Percentiles rank a stretch among this genome's conserved stretches.
Evolutionary conservation across 2,113 vertebrate species (phyloP).

Genomic region (Struthidea cinerea): DNA sequence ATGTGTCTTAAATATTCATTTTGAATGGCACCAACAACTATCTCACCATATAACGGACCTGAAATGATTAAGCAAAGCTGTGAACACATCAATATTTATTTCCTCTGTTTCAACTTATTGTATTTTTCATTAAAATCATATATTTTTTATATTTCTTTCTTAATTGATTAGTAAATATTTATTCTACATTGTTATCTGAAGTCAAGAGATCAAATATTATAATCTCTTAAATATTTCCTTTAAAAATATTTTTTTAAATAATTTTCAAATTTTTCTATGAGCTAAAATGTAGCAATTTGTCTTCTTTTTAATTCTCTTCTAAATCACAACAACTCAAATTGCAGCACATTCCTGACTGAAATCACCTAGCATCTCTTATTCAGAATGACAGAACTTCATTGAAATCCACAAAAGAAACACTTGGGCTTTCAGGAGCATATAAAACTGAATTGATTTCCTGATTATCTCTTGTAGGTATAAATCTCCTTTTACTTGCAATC

Average conservation of each 20-base stretch:
- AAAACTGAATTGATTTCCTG: background rate
- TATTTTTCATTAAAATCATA: background rate
- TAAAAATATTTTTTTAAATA: background rate
- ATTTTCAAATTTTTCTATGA: background rate
- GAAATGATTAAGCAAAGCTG: background rate
- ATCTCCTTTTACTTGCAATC: background rate
- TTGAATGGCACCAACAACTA: background rate
- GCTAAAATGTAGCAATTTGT: background rate
- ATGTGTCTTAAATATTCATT: background rate
- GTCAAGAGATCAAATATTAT: background rate
- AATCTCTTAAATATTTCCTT: background rate
- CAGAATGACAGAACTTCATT: background rate
- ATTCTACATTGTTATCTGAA: background rate
- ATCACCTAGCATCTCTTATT: background rate
- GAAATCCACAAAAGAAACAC: background rate
- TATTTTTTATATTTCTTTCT: background rate
- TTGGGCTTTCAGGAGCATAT: background rate
- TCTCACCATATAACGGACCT: background rate
- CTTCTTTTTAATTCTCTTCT: background rate
- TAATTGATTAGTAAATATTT: background rate
- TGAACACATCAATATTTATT: background rate
- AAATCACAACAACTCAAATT: background rate
- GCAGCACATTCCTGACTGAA: background rate
- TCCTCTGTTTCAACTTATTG: background rate
- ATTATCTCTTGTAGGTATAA: background rate